phyloP scores from a whole-genome alignment of 2,113 vertebrate genomes.

The Pelecanus crispus region DNA sequence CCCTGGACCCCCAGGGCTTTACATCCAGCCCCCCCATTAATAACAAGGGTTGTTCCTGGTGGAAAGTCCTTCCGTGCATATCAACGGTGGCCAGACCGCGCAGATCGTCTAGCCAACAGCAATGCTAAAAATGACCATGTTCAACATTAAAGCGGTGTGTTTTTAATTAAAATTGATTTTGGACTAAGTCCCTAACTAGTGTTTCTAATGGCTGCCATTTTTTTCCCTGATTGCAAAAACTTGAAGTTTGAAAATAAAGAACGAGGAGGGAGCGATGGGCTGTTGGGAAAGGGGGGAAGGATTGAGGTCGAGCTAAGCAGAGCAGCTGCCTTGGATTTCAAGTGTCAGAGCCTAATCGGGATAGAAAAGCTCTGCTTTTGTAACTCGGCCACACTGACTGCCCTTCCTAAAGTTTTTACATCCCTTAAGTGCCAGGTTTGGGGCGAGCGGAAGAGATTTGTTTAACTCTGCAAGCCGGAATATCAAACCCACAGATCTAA shows the following conservation, averaged over 20 bases:
- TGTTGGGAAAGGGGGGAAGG: neutral
- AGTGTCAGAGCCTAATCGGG: neutral
- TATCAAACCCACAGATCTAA: neutral
- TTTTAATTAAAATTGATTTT: conserved; percentile 77
- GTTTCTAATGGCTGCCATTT: conserved; percentile 48
- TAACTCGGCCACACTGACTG: neutral
- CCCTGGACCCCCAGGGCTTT: neutral
- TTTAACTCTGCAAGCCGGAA: neutral
- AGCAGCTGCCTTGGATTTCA: conserved; percentile 10
- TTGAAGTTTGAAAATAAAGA: conserved; percentile 5
- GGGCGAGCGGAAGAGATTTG: neutral
- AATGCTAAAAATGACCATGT: conserved; percentile 12
- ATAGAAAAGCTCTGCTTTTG: neutral
- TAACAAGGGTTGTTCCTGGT: neutral
- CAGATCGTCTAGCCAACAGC: neutral
- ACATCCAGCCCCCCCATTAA: neutral
- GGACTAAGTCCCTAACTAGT: conserved; percentile 54
- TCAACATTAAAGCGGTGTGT: conserved; percentile 26
- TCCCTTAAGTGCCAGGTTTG: neutral
- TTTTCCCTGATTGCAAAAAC: conserved; percentile 31
- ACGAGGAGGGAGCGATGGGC: neutral
- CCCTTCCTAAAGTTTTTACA: neutral
- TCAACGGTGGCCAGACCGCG: neutral
- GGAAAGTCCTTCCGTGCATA: neutral
- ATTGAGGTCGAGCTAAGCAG: neutral